Base-by-base conservation (phyloP, 2,113 vertebrate genomes). In the Coreoperca whiteheadi region DNA sequence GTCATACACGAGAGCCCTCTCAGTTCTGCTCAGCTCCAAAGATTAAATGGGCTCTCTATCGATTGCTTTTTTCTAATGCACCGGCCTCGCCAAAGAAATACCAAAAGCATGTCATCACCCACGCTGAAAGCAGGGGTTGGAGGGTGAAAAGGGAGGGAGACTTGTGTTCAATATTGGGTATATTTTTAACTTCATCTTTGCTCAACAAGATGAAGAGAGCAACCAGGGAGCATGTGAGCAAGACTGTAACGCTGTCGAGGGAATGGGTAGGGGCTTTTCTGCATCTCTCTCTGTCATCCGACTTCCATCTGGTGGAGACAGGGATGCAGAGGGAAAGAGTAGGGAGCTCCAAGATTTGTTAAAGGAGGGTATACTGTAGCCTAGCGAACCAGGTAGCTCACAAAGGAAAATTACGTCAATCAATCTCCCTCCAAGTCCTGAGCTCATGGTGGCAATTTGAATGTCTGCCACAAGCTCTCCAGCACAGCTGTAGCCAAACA, bases 11-110 rank as follows among this genome's bases (percentile, higher is more conserved):
- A 87, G 71, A 77, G 63, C 34, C 74, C 48, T 88, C 85, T 85
- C 82, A 23, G 77, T 64, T 85, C 77, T 46, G 86, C 79, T 86
- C 82, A 72, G 74, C 89, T 83, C 84, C 85, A 80, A 88, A 89
- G 91, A 90, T 91, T 92, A 94, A 94, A 95, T 92, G 77, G 84
- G 84, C 87, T 87, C 30, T 72, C 37, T 88, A 95, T 95, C 85
- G 92, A 95, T 94, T 91, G 87, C 85, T 79, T 53, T 77, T 91
- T 89, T 93, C 87, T 90, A 90, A 93, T 89, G 89, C 81, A 61
- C 77, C 64, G 53, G 85, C 68, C 83, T 82, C 77, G 92, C 83
- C 75, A 77, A 91, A 90, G 89, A 76, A 85, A 87, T 88, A 86
- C 65, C 86, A 74, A 84, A 87, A 87, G 90, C 86, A 71, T 80